These are phyloP conservation scores for Sinopyrophorus schimmeli DNA, from an alignment of 2,888 invertebrate genomes.

Conservation along the genomic window DNA sequence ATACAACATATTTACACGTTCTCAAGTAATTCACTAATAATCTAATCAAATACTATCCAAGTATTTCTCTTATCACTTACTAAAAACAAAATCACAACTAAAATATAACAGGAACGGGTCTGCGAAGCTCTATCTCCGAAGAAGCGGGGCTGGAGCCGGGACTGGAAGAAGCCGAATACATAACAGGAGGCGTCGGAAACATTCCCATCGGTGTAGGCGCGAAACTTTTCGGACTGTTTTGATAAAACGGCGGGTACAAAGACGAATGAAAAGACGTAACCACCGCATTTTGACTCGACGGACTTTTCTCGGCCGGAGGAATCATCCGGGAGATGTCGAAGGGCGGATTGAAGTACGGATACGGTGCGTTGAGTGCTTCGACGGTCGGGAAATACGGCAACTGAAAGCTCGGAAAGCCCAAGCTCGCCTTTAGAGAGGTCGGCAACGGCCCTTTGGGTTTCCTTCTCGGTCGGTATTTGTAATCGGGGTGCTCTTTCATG, in stretches of 20 bases:
- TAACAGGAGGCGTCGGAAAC: constrained; percentile 56
- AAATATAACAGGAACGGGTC: constrained; percentile 74
- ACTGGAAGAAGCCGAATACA: constrained; percentile 54
- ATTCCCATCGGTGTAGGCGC: constrained; percentile 60
- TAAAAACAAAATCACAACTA: constrained; percentile 56
- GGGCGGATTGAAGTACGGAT: constrained; percentile 79
- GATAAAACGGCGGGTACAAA: constrained; percentile 70
- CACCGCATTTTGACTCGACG: constrained; percentile 61
- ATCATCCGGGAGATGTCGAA: constrained; percentile 55
- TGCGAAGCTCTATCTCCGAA: constrained; percentile 60
- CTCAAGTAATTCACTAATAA: constrained; percentile 4
- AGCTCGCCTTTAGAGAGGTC: constrained; percentile 44
- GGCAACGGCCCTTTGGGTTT: constrained; percentile 77
- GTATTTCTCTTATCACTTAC: constrained; percentile 16
- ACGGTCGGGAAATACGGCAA: constrained; percentile 67
- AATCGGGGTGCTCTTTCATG: constrained; percentile 91
- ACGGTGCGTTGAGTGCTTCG: constrained; percentile 61
- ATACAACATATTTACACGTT: constrained; percentile 8
- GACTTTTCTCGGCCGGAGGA: constrained; percentile 49
- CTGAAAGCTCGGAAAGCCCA: constrained; percentile 66
- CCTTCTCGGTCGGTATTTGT: constrained; percentile 84
- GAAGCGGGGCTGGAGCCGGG: constrained; percentile 53
- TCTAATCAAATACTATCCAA: neutral
- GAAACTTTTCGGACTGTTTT: constrained; percentile 55
- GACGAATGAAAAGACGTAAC: constrained; percentile 72